Conservation (phyloP, 2,113 vertebrate genomes). For the Thamnophis sirtalis region DNA sequence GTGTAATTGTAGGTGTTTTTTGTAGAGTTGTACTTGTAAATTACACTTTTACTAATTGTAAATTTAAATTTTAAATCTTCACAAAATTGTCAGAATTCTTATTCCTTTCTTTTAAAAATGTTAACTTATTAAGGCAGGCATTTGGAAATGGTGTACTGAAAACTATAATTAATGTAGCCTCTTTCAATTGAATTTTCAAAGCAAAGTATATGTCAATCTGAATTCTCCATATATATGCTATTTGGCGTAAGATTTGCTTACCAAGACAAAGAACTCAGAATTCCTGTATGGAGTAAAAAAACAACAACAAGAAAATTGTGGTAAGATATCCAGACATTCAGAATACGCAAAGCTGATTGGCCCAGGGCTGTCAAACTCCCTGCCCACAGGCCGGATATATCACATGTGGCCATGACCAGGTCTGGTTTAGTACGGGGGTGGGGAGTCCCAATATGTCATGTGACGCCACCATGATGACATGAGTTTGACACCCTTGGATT, state of each 20-base stretch:
- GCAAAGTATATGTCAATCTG: background rate
- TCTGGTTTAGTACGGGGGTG: too few relatives aligned
- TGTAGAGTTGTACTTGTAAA: background rate
- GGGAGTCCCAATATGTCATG: too few relatives aligned
- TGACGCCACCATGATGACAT: too few relatives aligned
- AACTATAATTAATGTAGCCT: conserved; percentile 4
- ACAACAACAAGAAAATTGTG: too few relatives aligned
- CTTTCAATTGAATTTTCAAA: background rate
- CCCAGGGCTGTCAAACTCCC: too few relatives aligned
- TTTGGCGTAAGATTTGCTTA: background rate
- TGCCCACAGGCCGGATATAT: too few relatives aligned
- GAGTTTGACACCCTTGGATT: too few relatives aligned
- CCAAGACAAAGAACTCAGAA: background rate
- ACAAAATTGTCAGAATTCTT: conserved; percentile 26
- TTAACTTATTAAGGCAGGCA: accelerated
- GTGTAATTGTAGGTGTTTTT: conserved; percentile 27
- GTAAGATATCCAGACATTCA: background rate
- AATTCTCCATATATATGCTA: background rate
- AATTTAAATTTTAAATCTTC: conserved; percentile 41
- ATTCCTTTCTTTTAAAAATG: background rate
- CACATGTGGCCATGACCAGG: too few relatives aligned
- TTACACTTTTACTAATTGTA: conserved; percentile 40
- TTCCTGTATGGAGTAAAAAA: too few relatives aligned
- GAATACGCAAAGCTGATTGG: background rate
- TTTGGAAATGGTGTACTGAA: conserved; percentile 17